Conservation (phyloP, 2,888 invertebrate species). For the Caenorhabditis plicata region DNA sequence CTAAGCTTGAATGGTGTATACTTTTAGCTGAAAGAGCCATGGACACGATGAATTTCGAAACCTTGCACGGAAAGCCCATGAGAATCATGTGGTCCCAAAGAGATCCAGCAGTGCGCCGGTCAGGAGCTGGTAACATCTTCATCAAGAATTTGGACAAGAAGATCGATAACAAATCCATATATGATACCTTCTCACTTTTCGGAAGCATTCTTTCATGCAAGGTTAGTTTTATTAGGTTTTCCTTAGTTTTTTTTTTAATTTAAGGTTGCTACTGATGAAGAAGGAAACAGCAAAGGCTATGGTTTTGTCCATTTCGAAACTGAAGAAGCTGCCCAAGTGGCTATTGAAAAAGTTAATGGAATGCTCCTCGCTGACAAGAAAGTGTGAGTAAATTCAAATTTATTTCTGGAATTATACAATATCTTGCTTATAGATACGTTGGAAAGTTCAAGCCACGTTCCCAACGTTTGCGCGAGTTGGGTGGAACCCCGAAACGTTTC, state of each 20-base stretch:
- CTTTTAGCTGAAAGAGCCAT: constrained; percentile 86
- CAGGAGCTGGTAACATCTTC: constrained; percentile 98
- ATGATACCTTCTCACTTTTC: constrained; percentile 97
- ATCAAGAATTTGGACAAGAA: constrained; percentile 97
- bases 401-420: too few relatives aligned
- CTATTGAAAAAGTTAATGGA: constrained; percentile 96
- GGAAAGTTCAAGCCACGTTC: constrained; percentile 96
- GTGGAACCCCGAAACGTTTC: constrained; percentile 84
- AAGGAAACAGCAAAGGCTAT: constrained; percentile 69
- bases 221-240: constrained; percentile 68
- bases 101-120: constrained; percentile 83
- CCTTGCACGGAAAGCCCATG: constrained; percentile 92
- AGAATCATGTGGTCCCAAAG: constrained; percentile 99
- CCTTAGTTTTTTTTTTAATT: not conserved
- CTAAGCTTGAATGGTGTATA: not conserved
- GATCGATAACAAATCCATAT: constrained; percentile 98
- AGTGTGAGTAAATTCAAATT: constrained; percentile 69
- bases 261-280: constrained; percentile 68
- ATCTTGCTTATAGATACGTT: too few relatives aligned
- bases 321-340: constrained; percentile 72
- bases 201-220: constrained; percentile 98
- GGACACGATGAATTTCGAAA: constrained; percentile 99
- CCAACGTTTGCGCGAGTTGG: constrained; percentile 95
- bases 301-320: constrained; percentile 67
- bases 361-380: constrained; percentile 98